Conservation (phyloP, 2,113 vertebrate species). For the Rhynchopsitta pachyrhyncha region DNA sequence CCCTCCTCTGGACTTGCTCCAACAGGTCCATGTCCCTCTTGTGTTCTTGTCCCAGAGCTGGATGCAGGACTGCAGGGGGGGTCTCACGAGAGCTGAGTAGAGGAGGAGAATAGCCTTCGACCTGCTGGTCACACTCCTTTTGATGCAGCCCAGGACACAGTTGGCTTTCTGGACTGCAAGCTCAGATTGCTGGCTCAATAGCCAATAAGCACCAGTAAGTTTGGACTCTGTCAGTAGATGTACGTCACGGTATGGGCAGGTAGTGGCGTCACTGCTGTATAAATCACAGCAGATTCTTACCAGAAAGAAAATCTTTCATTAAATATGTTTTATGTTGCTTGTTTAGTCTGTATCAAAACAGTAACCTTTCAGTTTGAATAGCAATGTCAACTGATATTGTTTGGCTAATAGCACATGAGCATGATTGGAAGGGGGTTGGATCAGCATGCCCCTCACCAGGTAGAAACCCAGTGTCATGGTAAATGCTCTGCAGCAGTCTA, state of each 20-base stretch:
- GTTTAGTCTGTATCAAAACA: neutral
- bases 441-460: neutral
- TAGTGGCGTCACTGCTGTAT: neutral
- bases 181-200: neutral
- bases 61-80: neutral
- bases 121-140: neutral
- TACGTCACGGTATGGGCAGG: neutral
- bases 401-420: neutral
- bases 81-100: neutral
- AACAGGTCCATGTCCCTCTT: neutral
- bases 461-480: neutral
- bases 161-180: neutral
- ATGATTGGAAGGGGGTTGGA: neutral
- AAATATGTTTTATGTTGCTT: neutral
- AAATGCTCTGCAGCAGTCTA: neutral
- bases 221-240: neutral
- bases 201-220: neutral
- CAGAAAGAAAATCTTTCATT: neutral
- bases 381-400: neutral
- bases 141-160: neutral
- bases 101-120: neutral
- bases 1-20: neutral
- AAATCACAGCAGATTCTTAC: neutral
- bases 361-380: constrained; percentile 12
- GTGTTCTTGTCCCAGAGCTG: neutral